Conservation (phyloP, 2,113 vertebrate species). For the Nipponia nippon region DNA sequence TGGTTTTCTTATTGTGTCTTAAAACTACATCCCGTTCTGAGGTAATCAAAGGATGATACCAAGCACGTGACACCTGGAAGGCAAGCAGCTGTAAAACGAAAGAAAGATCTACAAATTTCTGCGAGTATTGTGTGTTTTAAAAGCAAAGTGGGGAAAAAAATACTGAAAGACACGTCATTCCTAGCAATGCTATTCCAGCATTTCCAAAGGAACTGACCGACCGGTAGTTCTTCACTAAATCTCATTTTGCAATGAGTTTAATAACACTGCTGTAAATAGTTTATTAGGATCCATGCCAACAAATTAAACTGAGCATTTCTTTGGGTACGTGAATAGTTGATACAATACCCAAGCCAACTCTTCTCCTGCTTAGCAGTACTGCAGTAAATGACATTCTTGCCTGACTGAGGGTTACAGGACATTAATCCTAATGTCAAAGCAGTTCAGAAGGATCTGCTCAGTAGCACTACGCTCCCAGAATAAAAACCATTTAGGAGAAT, state of each 20-base stretch:
- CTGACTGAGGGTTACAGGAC: background rate
- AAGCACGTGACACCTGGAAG: background rate
- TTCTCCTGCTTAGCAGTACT: background rate
- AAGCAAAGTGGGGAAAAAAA: background rate
- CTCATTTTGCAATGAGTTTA: background rate
- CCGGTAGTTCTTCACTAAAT: background rate
- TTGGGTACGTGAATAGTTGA: background rate
- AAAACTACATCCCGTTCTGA: background rate
- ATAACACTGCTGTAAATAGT: background rate
- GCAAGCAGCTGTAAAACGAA: background rate
- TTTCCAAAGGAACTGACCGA: background rate
- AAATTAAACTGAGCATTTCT: background rate
- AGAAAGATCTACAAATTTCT: background rate
- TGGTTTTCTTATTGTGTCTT: background rate
- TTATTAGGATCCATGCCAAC: background rate
- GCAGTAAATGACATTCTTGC: background rate
- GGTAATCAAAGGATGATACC: background rate
- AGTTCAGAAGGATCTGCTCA: background rate
- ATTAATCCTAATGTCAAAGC: background rate
- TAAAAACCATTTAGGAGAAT: background rate
- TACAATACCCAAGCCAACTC: background rate
- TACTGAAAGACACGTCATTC: rapidly evolving
- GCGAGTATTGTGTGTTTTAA: background rate
- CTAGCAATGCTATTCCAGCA: background rate
- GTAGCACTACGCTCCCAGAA: background rate